Conservation (phyloP, 2,888 invertebrate species). For the Nyleta sp. region DNA sequence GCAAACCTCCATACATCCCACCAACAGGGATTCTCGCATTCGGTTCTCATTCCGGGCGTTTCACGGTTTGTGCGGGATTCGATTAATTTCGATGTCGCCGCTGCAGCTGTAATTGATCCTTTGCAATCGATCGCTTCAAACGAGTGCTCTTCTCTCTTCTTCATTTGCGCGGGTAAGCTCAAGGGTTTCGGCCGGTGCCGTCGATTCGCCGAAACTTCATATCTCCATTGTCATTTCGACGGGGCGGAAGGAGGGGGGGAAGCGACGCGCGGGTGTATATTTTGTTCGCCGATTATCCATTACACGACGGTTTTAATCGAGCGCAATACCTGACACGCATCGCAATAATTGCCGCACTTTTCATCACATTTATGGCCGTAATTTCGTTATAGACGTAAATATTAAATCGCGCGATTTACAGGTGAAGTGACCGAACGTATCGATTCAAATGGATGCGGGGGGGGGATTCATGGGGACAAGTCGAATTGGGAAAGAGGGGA, state of each 20-base stretch:
- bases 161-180: constrained; percentile 35
- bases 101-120: constrained; percentile 62
- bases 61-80: constrained; percentile 65
- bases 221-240: no score
- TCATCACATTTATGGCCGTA: constrained; percentile 10
- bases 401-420: constrained; percentile 5
- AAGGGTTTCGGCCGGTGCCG: constrained; percentile 4
- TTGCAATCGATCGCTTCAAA: constrained; percentile 59
- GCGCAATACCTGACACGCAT: neutral
- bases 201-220: constrained; percentile 1
- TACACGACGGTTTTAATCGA: constrained; percentile 6
- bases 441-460: neutral
- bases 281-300: constrained; percentile 1
- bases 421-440: constrained; percentile 2
- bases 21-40: constrained; percentile 67
- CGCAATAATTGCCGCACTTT: constrained; percentile 17
- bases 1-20: constrained; percentile 77
- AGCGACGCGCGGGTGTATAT: neutral
- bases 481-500: no score
- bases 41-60: constrained; percentile 68
- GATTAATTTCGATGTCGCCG: constrained; percentile 64
- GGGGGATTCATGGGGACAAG: no score
- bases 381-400: constrained; percentile 8
- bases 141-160: constrained; percentile 51
- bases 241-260: no score